A percentile compares a stretch with the other conserved stretches of the same genome.
These are phyloP conservation scores for Lamproptera curius DNA, from an alignment of 2,888 invertebrate genomes.

Conservation along the genomic window DNA sequence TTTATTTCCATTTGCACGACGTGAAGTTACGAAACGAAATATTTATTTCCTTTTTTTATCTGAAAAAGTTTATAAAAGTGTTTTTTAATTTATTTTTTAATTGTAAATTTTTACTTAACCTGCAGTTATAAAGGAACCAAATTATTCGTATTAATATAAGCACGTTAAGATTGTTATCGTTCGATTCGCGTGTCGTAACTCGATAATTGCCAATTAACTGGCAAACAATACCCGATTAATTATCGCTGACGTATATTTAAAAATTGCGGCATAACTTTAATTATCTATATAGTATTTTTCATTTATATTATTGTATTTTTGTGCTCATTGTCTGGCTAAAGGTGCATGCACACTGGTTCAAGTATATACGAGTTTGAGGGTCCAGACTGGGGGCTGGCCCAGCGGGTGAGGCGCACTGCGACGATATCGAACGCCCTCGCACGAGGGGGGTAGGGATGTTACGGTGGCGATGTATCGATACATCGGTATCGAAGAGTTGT, in stretches of 20 bases:
- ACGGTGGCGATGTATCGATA: slow-evolving; percentile 19
- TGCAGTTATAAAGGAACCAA: background rate
- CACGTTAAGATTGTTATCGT: background rate
- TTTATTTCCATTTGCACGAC: background rate
- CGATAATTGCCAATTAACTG: slow-evolving; percentile 2
- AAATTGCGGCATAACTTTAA: no score
- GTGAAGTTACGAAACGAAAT: no score
- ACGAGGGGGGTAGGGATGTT: slow-evolving; percentile 32
- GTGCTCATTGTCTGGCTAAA: no score
- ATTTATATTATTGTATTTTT: background rate
- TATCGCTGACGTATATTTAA: no score
- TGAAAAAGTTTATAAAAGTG: background rate
- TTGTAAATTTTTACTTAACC: background rate
- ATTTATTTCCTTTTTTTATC: background rate
- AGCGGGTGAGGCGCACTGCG: slow-evolving; percentile 61
- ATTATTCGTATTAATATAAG: background rate
- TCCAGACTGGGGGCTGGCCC: slow-evolving; percentile 34
- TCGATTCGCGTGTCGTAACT: background rate
- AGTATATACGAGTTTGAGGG: slow-evolving; percentile 24
- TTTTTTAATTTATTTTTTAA: no score
- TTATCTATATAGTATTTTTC: no score
- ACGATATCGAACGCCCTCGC: slow-evolving; percentile 62
- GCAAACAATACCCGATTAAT: slow-evolving; percentile 19
- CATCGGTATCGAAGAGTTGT: slow-evolving; percentile 32
- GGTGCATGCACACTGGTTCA: slow-evolving; percentile 7